Evolutionary conservation across 2,888 invertebrate genomes (phyloP).

Genomic region (Galeopsomyia nigrocyanea): DNA sequence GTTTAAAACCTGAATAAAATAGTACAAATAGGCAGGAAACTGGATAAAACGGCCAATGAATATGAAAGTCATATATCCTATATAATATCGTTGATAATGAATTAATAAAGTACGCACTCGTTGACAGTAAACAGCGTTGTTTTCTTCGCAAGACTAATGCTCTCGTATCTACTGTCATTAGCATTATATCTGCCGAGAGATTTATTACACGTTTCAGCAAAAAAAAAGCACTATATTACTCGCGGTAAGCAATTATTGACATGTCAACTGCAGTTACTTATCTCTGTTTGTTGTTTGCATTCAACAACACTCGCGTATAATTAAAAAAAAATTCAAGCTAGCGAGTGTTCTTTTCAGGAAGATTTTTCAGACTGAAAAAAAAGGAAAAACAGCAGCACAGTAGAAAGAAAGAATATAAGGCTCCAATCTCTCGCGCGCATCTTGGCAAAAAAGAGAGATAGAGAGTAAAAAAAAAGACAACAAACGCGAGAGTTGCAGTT

Average conservation of each 20-base stretch:
- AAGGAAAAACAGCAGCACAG: neutral
- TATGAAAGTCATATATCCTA: no score
- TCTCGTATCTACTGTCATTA: no score
- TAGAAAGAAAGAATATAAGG: neutral
- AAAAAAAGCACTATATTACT: no score
- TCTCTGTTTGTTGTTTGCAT: no score
- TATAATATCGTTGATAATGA: no score
- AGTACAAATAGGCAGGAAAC: constrained; percentile 35
- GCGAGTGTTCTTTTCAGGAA: neutral
- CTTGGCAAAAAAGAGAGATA: constrained; percentile 44
- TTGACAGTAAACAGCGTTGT: no score
- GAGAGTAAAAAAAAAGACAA: constrained; percentile 47
- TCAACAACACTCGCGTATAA: neutral
- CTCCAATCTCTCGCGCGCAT: constrained; percentile 43
- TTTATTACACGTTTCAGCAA: no score
- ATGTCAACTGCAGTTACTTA: no score
- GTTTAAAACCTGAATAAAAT: constrained; percentile 28
- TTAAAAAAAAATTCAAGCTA: neutral
- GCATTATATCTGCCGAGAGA: no score
- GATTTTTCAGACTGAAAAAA: neutral
- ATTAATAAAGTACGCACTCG: no score
- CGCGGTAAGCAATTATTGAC: no score
- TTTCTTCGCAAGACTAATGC: no score
- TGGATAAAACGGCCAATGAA: constrained; percentile 19
- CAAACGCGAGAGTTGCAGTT: neutral